Base-by-base conservation (phyloP, 37 sponge, comb jelly and placozoan species). In the Oopsacas minuta region DNA sequence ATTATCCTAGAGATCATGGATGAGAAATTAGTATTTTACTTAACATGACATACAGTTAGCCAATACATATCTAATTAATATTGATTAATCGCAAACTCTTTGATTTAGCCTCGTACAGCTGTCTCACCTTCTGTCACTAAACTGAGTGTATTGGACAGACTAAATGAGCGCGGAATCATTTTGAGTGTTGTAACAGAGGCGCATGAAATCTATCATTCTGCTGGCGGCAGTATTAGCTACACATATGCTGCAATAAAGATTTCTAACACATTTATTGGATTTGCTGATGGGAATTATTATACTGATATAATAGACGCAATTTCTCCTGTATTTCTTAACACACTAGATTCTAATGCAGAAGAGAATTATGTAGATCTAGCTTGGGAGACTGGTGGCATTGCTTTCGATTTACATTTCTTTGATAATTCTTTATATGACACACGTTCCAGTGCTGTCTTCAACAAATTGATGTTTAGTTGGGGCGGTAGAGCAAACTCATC, bases 321-420 rank as follows among this genome's bases (percentile, higher is more conserved):
- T 3, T 61, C 75, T 61, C 75, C 75, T 34, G 28, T 61, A 32
- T n/a, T 12, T 10, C 20, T n/a, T 3, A 10, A 25, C 22, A n/a
- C 20, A 61, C 28, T 61, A 34, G 28, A 61, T n/a, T 61, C 75
- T 10, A 61, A 61, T 61, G 28, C 75, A 20, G 3, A 61, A 25
- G 28, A 25, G 5, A 61, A 61, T n/a, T 61, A 61, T 61, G 75
- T 61, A 12, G 75, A 61, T 3, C 75, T 61, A 10, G 75, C 75
- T n/a, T 61, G 75, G 75, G 75, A 61, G 30, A 61, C 75, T 61
- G 75, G 75, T 20, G 75, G 75, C 7, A n/a, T 61, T 61, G 75
- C 75, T 61, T 61, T 61, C 28, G 75, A 61, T 61, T n/a, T 61
- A 61, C 1, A n/a, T 34, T 61, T 25, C 75, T 20, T 5, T 34